These are phyloP conservation scores for Nemapogon koenigi DNA, from an alignment of 2,888 invertebrate genomes.

Conservation along the genomic window DNA sequence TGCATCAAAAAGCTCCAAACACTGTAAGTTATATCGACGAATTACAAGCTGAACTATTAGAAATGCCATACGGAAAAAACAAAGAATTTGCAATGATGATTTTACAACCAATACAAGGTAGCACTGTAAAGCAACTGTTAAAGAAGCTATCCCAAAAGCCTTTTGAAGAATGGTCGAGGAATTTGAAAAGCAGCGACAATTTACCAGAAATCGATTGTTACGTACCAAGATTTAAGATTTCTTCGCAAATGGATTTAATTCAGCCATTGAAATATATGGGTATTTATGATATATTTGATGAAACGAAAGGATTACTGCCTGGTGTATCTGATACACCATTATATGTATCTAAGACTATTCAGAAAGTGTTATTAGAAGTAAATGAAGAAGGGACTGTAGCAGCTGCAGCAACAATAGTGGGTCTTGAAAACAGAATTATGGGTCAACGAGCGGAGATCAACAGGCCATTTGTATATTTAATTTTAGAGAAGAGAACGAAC, in stretches of 20 bases:
- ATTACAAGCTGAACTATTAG: slow-evolving; percentile 68
- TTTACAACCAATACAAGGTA: slow-evolving; percentile 66
- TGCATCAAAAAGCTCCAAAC: slow-evolving; percentile 70
- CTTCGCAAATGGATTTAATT: slow-evolving; percentile 51
- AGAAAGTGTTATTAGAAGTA: slow-evolving; percentile 75
- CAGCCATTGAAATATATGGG: slow-evolving; percentile 62
- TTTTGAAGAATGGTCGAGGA: slow-evolving; percentile 48
- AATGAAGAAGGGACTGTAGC: slow-evolving; percentile 78
- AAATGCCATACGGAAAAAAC: slow-evolving; percentile 71
- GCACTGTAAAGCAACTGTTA: slow-evolving; percentile 51
- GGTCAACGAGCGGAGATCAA: slow-evolving; percentile 68
- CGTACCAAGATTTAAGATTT: slow-evolving; percentile 66
- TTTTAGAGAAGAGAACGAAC: slow-evolving; percentile 66
- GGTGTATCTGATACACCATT: slow-evolving; percentile 64
- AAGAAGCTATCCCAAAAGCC: slow-evolving; percentile 52
- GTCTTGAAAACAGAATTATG: slow-evolving; percentile 46
- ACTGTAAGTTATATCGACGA: slow-evolving; percentile 55
- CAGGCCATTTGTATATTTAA: slow-evolving; percentile 71
- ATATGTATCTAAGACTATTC: slow-evolving; percentile 67
- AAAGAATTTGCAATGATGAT: slow-evolving; percentile 70
- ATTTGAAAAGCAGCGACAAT: slow-evolving; percentile 43
- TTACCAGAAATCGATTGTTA: slow-evolving; percentile 62
- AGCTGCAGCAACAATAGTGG: slow-evolving; percentile 63
- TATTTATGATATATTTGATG: slow-evolving; percentile 69
- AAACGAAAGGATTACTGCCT: slow-evolving; percentile 59